Base-by-base conservation (phyloP, 2,113 vertebrate species). In the Clinocottus analis region DNA sequence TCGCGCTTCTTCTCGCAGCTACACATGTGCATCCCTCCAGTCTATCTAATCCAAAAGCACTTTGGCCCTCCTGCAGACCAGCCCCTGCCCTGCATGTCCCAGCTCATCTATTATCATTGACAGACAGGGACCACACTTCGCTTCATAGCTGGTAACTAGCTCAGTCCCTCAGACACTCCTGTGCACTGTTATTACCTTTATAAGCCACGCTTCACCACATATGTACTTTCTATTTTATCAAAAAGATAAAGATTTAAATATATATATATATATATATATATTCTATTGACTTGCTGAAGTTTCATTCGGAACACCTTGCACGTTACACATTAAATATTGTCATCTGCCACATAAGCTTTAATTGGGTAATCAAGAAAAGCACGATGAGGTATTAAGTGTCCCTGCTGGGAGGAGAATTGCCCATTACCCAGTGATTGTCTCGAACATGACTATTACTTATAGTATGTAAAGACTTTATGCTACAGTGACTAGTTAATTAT, bases 291-390 rank as follows among this genome's bases (percentile, higher is more conserved):
- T 58, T 19, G 19, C 19, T 41, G 14, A 31, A 5, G 17, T 60
- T 55, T 71, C 64, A 64, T 2, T 2, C 5, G 21, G 4, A 53
- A n/a, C 6, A 11, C 51, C 7, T 72, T 10, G 23, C 51, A 77
- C 2, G 53, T 37, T 27, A 19, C 16, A 47, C 25, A 19, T 31
- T 9, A 35, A 11, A 35, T n/a, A 35, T 10, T 59, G n/a, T 47
- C n/a, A 89, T 91, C 62, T 87, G 64, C 81, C 62, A 69, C 75
- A 86, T 83, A 87, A 86, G 89, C 86, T 88, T 82, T 93, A 91
- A 94, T 91, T 92, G 86, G 90, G 84, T 93, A 85, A 93, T 93
- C 91, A 91, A 79, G 82, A 85, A 87, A 86, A 90, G 72, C 80
- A 69, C 85, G 80, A 91, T 84, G 85, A 90, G 81, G 86, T 87